Conservation (phyloP, 64 coral and sea anemone species). For the Stichodactyla helianthus region DNA sequence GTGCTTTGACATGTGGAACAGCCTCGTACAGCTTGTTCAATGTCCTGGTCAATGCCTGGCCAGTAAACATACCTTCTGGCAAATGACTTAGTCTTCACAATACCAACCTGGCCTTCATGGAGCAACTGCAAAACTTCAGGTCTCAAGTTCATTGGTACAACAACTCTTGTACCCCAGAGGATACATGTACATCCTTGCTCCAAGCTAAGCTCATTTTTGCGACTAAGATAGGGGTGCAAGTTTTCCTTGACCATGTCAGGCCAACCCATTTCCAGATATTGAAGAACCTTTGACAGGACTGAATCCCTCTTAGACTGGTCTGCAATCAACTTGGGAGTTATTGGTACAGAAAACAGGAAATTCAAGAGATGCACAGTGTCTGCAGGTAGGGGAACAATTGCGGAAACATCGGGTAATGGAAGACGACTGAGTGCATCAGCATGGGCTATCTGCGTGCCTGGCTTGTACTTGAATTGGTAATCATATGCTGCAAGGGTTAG, state of each 20-base stretch:
- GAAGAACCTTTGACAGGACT: conserved; percentile 3
- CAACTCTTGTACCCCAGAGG: neutral
- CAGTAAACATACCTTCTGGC: conserved; percentile 11
- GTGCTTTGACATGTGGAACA: conserved; percentile 15
- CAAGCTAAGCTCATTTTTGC: conserved; percentile 8
- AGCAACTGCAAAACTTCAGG: neutral
- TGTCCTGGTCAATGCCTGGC: conserved; percentile 14
- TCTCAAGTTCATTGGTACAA: neutral
- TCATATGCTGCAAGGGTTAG: neutral
- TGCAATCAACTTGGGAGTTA: neutral
- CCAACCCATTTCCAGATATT: conserved; percentile 5
- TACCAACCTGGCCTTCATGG: conserved; percentile 18
- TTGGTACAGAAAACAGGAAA: neutral
- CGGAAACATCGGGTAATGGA: neutral
- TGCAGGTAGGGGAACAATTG: neutral
- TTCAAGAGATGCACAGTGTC: conserved; percentile 22
- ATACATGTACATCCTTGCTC: conserved; percentile 32
- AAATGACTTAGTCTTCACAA: neutral
- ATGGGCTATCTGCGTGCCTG: neutral
- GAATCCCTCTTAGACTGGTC: neutral
- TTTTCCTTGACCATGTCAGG: neutral
- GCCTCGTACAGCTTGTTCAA: neutral
- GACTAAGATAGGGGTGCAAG: neutral
- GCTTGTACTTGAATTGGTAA: neutral
- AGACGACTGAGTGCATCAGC: conserved; percentile 38